These are phyloP conservation scores for Megalops cyprinoides DNA, from an alignment of 2,797 vertebrate species.

Conservation along the genomic window DNA sequence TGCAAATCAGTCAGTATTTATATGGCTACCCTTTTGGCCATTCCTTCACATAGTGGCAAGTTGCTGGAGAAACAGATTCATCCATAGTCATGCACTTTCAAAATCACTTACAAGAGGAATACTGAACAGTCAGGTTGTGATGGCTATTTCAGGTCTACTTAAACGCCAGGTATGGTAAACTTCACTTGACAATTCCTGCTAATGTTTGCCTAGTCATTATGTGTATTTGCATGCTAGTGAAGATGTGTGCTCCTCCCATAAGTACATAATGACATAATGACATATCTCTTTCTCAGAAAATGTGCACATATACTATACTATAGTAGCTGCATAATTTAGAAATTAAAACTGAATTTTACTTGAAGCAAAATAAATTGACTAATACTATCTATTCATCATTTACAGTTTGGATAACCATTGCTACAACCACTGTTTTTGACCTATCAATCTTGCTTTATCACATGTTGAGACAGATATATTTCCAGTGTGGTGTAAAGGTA, in stretches of 20 bases:
- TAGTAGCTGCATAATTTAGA: neutral
- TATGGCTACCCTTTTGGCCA: neutral
- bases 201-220: neutral
- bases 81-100: neutral
- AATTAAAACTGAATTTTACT: neutral
- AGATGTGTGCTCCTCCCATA: neutral
- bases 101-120: neutral
- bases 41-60: neutral
- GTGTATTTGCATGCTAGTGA: neutral
- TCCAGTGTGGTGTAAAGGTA: too few relatives aligned
- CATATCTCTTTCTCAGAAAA: neutral
- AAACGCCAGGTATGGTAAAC: neutral
- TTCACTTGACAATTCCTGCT: neutral
- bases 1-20: slow-evolving; percentile 27
- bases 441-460: too few relatives aligned
- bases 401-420: too few relatives aligned
- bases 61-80: neutral
- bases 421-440: too few relatives aligned
- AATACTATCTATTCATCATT: neutral
- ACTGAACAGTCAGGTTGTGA: neutral
- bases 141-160: neutral
- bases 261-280: neutral
- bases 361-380: neutral
- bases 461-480: too few relatives aligned
- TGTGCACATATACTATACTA: neutral